Percentiles rank a stretch among this genome's conserved stretches.
Evolutionary conservation across 2,113 vertebrate species (phyloP).

Genomic region (Noctilio leporinus): DNA sequence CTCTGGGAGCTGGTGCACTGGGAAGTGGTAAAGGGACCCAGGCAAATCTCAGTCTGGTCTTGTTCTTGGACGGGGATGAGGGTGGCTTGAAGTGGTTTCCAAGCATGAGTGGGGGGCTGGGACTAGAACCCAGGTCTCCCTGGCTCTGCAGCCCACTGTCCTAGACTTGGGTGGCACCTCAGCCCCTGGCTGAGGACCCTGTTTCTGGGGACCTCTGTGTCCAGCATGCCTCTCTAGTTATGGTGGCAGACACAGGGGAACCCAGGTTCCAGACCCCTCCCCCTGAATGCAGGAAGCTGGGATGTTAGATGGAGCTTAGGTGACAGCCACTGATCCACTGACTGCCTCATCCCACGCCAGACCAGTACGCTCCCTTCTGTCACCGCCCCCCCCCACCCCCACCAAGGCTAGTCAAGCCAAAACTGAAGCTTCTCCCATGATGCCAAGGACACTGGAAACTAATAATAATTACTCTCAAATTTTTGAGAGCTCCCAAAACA

Average conservation of each 20-base stretch:
- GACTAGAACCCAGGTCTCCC: not conserved
- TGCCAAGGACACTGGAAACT: not conserved
- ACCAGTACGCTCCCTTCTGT: no score
- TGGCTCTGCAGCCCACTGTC: not conserved
- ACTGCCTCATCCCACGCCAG: not conserved
- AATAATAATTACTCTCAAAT: not conserved
- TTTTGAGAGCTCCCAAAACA: not conserved
- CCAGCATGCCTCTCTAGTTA: not conserved
- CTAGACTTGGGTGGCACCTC: not conserved
- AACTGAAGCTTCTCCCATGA: not conserved
- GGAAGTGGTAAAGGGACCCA: fast-evolving
- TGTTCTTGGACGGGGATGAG: not conserved
- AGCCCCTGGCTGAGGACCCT: not conserved
- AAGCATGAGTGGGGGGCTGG: not conserved
- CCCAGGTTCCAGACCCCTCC: not conserved
- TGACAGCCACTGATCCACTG: not conserved
- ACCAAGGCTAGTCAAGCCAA: not conserved
- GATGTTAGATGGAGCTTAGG: not conserved
- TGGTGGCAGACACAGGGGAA: not conserved
- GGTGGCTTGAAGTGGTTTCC: not conserved
- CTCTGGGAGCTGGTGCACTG: not conserved
- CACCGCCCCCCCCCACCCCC: no score
- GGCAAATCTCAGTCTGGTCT: not conserved
- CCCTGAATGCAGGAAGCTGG: not conserved
- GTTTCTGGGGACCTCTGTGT: not conserved